A percentile compares a stretch with the other conserved stretches of the same genome.
Evolutionary conservation across 2,888 invertebrate species (phyloP).

Genomic region (Drosophila yooni): DNA sequence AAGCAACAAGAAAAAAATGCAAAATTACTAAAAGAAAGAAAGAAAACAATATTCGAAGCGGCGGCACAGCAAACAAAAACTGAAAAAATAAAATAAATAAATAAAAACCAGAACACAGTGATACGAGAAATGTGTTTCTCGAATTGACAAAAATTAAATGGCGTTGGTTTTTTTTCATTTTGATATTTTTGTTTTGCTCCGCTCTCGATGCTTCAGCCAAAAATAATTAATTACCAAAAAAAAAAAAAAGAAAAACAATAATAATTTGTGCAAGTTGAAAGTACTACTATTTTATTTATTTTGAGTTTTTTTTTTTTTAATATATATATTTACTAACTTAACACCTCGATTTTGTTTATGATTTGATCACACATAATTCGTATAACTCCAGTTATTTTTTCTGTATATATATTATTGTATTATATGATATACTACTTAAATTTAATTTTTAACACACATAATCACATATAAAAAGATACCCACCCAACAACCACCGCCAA

Average conservation of each 20-base stretch:
- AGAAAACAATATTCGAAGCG: conserved; percentile 47
- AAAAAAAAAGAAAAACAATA: conserved; percentile 21
- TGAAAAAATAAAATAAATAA: conserved; percentile 21
- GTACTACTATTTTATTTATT: conserved; percentile 68
- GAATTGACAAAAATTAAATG: conserved; percentile 1
- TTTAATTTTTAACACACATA: conserved; percentile 57
- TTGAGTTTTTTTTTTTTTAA: conserved; percentile 45
- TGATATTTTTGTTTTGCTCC: conserved; percentile 46
- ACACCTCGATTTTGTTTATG: conserved; percentile 57
- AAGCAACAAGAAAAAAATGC: conserved; percentile 72
- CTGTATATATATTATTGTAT: conserved; percentile 55
- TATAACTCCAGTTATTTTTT: conserved; percentile 62
- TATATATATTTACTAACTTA: conserved; percentile 54
- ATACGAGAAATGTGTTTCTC: conserved; percentile 23
- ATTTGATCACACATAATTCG: conserved; percentile 69
- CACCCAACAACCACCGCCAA: conserved; percentile 32
- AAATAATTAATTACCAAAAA: conserved; percentile 40
- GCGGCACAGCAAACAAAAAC: conserved; percentile 41
- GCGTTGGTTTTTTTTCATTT: conserved; percentile 10
- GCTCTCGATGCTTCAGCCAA: conserved; percentile 38
- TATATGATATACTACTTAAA: conserved; percentile 39
- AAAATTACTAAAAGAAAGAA: conserved; percentile 54
- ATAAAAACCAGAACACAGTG: conserved; percentile 41
- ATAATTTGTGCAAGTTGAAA: conserved; percentile 83
- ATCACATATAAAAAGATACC: conserved; percentile 34